These are phyloP conservation scores for Desmodus rotundus DNA, from an alignment of 2,113 vertebrate species.

Conservation along the genomic window DNA sequence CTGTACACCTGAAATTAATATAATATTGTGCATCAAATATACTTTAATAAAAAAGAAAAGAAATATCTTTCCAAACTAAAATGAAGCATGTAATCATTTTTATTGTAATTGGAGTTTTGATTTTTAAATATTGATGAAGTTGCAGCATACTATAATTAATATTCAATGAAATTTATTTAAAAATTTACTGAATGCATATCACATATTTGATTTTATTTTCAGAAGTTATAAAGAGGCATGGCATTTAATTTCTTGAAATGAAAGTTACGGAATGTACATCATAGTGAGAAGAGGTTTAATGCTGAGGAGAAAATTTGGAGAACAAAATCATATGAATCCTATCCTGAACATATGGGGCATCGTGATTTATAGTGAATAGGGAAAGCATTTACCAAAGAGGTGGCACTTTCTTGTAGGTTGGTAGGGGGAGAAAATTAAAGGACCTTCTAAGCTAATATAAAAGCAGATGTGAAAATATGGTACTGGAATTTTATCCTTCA, in stretches of 20 bases:
- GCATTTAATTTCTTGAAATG: neutral
- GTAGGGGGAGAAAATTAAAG: neutral
- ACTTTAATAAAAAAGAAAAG: neutral
- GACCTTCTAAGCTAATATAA: neutral
- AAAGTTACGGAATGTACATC: neutral
- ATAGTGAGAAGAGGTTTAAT: neutral
- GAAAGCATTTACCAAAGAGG: neutral
- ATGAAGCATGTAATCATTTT: neutral
- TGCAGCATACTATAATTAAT: neutral
- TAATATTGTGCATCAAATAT: neutral
- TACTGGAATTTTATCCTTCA: neutral
- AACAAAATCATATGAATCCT: neutral
- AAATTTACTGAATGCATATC: neutral
- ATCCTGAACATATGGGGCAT: neutral
- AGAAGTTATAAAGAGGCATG: neutral
- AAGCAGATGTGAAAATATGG: neutral
- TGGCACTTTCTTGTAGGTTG: neutral
- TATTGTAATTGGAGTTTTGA: neutral
- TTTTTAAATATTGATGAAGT: neutral
- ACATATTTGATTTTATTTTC: neutral
- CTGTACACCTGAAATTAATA: neutral
- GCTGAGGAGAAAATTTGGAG: neutral
- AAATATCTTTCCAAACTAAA: neutral
- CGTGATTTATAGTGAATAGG: neutral
- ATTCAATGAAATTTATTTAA: neutral